Evolutionary conservation across 2,113 vertebrate genomes (phyloP).

Genomic region (Pygathrix nemaeus): DNA sequence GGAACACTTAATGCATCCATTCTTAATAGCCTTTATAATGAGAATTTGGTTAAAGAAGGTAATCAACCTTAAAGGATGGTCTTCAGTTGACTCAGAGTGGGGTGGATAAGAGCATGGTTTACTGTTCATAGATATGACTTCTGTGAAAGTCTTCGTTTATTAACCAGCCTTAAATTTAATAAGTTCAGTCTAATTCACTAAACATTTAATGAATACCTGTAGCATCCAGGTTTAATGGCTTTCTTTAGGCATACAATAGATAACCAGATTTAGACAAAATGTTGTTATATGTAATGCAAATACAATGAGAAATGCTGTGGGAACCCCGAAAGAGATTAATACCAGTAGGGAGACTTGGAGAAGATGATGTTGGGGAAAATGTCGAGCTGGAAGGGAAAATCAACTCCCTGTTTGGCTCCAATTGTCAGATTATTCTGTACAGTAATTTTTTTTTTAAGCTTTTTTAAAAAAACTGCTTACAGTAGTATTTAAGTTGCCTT

Average conservation of each 20-base stretch:
- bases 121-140: not conserved
- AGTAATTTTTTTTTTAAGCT: not conserved
- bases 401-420: not conserved
- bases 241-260: not conserved
- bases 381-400: not conserved
- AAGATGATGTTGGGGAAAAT: not conserved
- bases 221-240: not conserved
- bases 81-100: not conserved
- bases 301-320: not conserved
- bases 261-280: not conserved
- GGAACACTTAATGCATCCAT: conserved; percentile 97
- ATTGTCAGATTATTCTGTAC: not conserved
- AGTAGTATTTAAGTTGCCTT: not conserved
- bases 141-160: not conserved
- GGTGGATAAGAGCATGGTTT: not conserved
- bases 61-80: not conserved
- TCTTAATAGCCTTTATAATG: conserved; percentile 97
- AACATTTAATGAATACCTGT: not conserved
- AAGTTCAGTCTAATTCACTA: not conserved
- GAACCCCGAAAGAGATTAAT: not conserved
- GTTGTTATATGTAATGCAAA: not conserved
- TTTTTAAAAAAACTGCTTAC: not conserved
- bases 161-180: not conserved
- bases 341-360: not conserved
- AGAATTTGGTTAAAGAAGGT: conserved; percentile 99